A percentile compares a stretch with the other conserved stretches of the same genome.
Conservation (phyloP, 1,140 invertebrate species). For the Doryteuthis pealeii region DNA sequence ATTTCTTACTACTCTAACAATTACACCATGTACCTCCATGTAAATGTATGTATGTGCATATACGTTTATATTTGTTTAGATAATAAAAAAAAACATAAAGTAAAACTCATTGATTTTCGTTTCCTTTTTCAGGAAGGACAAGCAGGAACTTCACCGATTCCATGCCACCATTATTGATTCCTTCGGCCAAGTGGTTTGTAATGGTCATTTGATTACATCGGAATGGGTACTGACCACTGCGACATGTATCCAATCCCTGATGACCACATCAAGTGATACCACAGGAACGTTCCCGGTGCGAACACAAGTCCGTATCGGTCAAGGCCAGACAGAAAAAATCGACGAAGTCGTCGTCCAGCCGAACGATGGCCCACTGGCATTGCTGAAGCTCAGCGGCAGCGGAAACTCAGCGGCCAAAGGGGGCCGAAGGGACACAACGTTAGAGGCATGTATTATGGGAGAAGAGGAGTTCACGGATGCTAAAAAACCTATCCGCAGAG, state of each 20-base stretch:
- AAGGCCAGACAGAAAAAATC: neutral
- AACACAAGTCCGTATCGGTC: neutral
- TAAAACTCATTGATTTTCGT: too few relatives aligned
- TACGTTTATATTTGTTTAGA: too few relatives aligned
- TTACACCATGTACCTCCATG: too few relatives aligned
- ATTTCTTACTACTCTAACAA: too few relatives aligned
- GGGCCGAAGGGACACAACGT: neutral
- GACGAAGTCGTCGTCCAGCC: neutral
- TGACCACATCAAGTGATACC: constrained; percentile 1
- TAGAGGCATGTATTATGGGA: neutral
- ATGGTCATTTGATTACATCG: neutral
- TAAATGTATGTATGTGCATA: too few relatives aligned
- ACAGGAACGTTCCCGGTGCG: neutral
- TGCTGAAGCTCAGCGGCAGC: neutral
- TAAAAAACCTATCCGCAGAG: neutral
- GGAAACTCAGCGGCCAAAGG: neutral
- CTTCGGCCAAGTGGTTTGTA: neutral
- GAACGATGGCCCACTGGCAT: neutral
- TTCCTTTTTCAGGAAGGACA: neutral
- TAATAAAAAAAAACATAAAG: too few relatives aligned
- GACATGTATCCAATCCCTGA: neutral
- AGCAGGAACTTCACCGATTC: neutral
- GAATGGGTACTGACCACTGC: neutral
- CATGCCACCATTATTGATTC: neutral
- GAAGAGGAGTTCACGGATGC: neutral